Evolutionary conservation across 2,113 vertebrate genomes (phyloP), one percentile per base, ranked within the genome.

Genomic region (Leptocoma aspasia): DNA sequence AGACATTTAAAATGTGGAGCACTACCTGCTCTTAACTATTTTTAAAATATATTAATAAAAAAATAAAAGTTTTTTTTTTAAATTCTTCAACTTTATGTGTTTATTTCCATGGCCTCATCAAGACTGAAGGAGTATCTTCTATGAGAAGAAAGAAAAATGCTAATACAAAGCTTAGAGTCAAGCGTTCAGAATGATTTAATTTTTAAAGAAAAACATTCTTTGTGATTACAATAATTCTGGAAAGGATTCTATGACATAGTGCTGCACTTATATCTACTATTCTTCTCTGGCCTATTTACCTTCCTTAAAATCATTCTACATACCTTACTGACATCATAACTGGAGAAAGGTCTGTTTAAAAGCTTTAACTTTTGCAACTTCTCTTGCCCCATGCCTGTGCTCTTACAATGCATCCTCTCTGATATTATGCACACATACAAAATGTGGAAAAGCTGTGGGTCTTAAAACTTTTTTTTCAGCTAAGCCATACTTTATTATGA

Each of bases 41-140:
- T 61, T 27, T 11, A 16, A 44, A 82, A 26, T 71, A 50, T 30
- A 35, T 49, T 66, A 18, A 5, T 39, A 23, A 41, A 16, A 54
- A 50, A 45, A 20, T 15, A 4, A 17, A n/a, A 10, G 1, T 12
- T 41, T 39, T 39, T 19, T 9, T 10, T 3, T 1, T 2, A 10
- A 52, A 30, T 57, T 39, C 57, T 45, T n/a, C 24, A 37, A 12
- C 30, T 61, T 82, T 9, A 9, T 53, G 5, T 49, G 7, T 70
- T 77, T 41, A 69, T 21, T 77, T 69, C 21, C 13, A 50, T 49
- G 13, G 9, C 11, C 15, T 66, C 2, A 5, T 30, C 20, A 79
- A 30, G 22, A n/a, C 9, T 39, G 13, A 37, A 71, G 21, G 14
- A 66, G 7, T 35, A 11, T 18, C 13, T 41, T 65, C 9, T 37